A percentile compares a stretch with the other conserved stretches of the same genome.
Evolutionary conservation across 2,797 vertebrate species (phyloP).

Genomic region (Lepidocolaptes lacrymiger): DNA sequence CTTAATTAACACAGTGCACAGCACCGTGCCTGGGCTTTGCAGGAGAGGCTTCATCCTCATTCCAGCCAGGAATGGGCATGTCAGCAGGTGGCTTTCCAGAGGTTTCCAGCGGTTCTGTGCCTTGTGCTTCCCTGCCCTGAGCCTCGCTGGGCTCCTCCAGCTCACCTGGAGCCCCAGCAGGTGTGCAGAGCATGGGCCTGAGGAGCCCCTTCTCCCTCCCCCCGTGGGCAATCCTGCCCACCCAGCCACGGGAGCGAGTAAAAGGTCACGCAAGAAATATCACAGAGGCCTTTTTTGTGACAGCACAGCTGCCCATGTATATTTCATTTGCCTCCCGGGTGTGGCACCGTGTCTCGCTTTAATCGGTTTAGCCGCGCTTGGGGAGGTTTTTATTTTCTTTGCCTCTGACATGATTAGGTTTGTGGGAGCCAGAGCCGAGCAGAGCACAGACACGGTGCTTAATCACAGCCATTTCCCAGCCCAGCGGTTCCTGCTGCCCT

Average conservation of each 20-base stretch:
- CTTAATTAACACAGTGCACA: background rate
- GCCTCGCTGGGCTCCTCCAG: fast-evolving
- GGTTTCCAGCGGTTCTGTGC: background rate
- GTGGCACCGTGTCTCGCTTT: background rate
- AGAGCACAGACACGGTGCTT: conserved; percentile 34
- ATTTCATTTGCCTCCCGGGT: conserved; percentile 33
- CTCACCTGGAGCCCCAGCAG: background rate
- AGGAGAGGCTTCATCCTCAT: background rate
- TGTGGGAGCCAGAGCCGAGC: conserved; percentile 64
- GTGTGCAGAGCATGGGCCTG: fast-evolving
- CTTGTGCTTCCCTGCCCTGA: background rate
- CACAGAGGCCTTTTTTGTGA: background rate
- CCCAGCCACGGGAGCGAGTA: background rate
- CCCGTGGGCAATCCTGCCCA: background rate
- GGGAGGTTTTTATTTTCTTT: conserved; percentile 78
- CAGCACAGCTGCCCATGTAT: conserved; percentile 1
- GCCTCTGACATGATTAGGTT: conserved; percentile 67
- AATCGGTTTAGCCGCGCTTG: conserved; percentile 44
- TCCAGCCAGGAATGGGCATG: background rate
- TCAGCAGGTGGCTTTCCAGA: fast-evolving
- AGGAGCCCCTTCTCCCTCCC: background rate
- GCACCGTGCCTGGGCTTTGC: background rate
- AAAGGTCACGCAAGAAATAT: conserved; percentile 44
- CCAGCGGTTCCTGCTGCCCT: conserved; percentile 6
- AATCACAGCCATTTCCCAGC: conserved; percentile 59